Conservation (phyloP, 2,797 vertebrate genomes). For the Crotalus adamanteus region DNA sequence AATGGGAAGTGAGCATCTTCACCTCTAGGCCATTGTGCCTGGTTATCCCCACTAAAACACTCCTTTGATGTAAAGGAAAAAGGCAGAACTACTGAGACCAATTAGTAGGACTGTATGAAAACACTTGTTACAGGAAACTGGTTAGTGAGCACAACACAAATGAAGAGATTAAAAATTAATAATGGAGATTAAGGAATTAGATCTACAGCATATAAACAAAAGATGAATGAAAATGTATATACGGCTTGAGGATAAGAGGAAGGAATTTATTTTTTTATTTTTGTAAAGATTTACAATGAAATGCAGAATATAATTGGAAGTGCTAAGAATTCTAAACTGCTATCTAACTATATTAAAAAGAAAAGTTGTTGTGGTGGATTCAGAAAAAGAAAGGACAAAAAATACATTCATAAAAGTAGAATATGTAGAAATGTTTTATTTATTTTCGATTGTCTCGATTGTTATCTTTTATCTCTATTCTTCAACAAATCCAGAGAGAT, state of each 20-base stretch:
- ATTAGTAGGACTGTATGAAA: neutral
- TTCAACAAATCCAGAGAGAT: neutral
- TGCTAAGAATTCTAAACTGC: neutral
- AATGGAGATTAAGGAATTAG: neutral
- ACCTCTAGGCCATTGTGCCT: neutral
- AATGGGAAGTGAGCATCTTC: neutral
- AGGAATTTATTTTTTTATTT: neutral
- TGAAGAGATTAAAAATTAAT: neutral
- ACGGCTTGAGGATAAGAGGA: neutral
- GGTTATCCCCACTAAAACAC: neutral
- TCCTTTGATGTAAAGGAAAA: neutral
- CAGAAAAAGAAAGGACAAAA: neutral
- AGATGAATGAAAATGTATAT: neutral
- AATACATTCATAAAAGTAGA: neutral
- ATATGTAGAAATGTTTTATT: neutral
- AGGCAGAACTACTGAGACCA: neutral
- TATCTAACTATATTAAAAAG: neutral
- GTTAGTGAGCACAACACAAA: neutral
- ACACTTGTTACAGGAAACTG: neutral
- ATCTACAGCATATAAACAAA: neutral
- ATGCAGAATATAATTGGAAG: neutral
- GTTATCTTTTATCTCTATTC: neutral
- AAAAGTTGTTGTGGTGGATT: neutral
- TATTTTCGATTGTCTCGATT: neutral
- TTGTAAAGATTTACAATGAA: neutral